Conservation (phyloP, 1,140 invertebrate genomes). For the Pseudoatta argentina region DNA sequence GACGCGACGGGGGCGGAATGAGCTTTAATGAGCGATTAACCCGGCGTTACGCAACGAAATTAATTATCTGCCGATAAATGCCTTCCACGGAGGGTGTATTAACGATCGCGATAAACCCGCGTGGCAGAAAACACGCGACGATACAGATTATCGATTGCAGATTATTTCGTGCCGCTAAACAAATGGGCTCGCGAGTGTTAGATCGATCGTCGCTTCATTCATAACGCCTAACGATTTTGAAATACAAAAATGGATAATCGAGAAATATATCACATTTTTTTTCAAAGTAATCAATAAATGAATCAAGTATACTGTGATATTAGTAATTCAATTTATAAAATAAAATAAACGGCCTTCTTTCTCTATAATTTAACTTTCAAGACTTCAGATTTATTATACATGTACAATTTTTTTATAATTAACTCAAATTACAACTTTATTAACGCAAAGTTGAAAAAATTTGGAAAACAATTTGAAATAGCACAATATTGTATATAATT, state of each 20-base stretch:
- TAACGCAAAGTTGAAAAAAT: not conserved
- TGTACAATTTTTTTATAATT: not conserved
- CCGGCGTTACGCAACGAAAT: constrained; percentile 77
- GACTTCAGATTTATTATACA: not conserved
- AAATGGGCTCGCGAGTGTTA: constrained; percentile 26
- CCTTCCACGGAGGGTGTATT: constrained; percentile 68
- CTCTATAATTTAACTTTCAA: not conserved
- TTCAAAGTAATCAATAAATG: not conserved
- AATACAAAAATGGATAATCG: not conserved
- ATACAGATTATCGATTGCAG: constrained; percentile 75
- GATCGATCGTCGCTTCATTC: not conserved
- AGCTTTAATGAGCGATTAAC: constrained; percentile 75
- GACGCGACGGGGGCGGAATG: constrained; percentile 33
- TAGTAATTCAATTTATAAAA: not conserved
- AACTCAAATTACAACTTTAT: not conserved
- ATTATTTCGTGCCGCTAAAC: constrained; percentile 69
- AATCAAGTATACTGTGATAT: not conserved
- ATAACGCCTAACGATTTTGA: not conserved
- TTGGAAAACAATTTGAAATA: not conserved
- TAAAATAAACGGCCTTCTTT: not conserved
- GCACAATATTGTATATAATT: no score
- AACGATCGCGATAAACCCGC: constrained; percentile 76
- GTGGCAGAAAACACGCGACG: constrained; percentile 74
- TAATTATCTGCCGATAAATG: constrained; percentile 81
- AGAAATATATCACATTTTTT: not conserved